Evolutionary conservation across 2,888 invertebrate species (phyloP).

Genomic region (Sarcophaga caerulescens): DNA sequence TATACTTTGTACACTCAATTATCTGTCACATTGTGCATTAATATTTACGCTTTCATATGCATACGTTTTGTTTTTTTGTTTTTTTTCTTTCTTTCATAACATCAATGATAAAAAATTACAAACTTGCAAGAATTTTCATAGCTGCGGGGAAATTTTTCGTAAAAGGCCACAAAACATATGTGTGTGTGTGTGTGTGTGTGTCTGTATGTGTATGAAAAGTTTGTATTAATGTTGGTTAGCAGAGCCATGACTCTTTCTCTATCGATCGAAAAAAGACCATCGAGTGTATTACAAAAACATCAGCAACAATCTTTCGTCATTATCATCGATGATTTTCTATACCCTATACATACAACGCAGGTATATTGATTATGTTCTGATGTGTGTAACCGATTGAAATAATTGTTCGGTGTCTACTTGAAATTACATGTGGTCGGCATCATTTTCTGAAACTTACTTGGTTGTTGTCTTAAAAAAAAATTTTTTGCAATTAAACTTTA

Average conservation of each 20-base stretch:
- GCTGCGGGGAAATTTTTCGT: slow-evolving; percentile 67
- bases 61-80: neutral
- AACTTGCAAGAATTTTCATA: slow-evolving; percentile 67
- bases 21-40: slow-evolving; percentile 3
- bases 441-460: too few relatives aligned
- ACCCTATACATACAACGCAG: neutral
- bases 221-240: neutral
- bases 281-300: slow-evolving; percentile 48
- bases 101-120: slow-evolving; percentile 57
- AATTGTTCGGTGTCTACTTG: too few relatives aligned
- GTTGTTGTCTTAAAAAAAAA: too few relatives aligned
- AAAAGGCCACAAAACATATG: slow-evolving; percentile 40
- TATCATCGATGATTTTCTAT: slow-evolving; percentile 49
- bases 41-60: slow-evolving; percentile 2
- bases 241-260: slow-evolving; percentile 28
- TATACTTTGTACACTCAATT: neutral
- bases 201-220: neutral
- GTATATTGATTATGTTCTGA: neutral
- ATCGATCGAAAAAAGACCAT: slow-evolving; percentile 59
- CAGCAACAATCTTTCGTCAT: slow-evolving; percentile 55
- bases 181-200: slow-evolving; percentile 3
- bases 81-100: neutral
- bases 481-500: too few relatives aligned
- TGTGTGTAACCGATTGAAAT: too few relatives aligned
- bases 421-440: too few relatives aligned